These are phyloP conservation scores for Celastrina argiolus DNA, from an alignment of 2,888 invertebrate species.

Conservation along the genomic window DNA sequence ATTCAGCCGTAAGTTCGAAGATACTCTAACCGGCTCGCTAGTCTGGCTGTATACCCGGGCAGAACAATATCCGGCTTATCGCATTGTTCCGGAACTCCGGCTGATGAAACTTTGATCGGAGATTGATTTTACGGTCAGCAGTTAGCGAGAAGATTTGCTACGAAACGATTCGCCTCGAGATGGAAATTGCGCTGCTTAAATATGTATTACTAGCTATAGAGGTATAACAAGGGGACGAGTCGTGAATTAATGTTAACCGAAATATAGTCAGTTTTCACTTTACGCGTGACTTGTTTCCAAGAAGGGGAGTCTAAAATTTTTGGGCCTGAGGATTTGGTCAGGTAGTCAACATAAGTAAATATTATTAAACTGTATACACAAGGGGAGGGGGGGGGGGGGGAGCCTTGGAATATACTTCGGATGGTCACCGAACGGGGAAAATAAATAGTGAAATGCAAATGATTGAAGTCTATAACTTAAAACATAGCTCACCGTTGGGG, in stretches of 20 bases:
- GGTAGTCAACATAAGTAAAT: no score
- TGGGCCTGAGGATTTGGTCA: no score
- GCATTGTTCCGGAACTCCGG: background rate
- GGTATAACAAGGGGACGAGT: background rate
- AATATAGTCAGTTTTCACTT: no score
- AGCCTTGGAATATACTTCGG: no score
- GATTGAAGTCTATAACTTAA: no score
- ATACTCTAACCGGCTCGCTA: background rate
- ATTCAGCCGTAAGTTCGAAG: background rate
- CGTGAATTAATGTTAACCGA: no score
- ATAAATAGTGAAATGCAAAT: no score
- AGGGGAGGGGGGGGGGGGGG: no score
- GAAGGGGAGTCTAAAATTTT: no score
- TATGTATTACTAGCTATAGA: background rate
- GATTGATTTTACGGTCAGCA: slow-evolving; percentile 11
- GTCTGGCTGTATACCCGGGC: background rate
- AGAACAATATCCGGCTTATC: slow-evolving; percentile 16
- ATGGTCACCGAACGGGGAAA: no score
- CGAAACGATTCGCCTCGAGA: background rate
- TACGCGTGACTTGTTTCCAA: no score
- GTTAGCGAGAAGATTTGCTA: background rate
- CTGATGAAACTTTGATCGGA: slow-evolving; percentile 13
- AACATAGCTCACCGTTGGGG: slow-evolving; percentile 43
- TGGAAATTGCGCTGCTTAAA: background rate
- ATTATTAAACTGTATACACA: no score